phyloP scores from a whole-genome alignment of 2,888 invertebrate genomes.

The Idaea aversata region DNA sequence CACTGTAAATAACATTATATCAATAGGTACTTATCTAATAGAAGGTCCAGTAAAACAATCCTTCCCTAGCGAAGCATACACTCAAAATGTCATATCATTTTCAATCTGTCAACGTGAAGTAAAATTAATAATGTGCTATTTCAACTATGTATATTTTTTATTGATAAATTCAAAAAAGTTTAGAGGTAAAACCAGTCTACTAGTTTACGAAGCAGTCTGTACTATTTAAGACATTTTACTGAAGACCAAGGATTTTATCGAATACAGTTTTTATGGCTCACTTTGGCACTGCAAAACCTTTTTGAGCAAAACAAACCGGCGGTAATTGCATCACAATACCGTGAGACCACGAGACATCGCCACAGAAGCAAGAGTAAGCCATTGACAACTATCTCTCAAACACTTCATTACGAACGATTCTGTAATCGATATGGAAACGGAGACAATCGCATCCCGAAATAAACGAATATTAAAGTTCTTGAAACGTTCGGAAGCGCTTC shows the following conservation, averaged over 20 bases:
- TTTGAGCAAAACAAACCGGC: constrained; percentile 69
- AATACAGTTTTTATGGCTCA: constrained; percentile 75
- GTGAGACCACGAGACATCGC: constrained; percentile 42
- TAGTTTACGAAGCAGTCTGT: constrained; percentile 76
- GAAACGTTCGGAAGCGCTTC: constrained; percentile 47
- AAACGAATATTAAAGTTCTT: constrained; percentile 38
- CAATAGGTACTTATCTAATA: constrained; percentile 39
- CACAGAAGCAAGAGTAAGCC: constrained; percentile 76
- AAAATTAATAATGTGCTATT: constrained; percentile 58
- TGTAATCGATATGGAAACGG: constrained; percentile 34
- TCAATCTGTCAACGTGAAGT: constrained; percentile 53
- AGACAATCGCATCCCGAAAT: constrained; percentile 35
- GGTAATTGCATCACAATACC: constrained; percentile 45
- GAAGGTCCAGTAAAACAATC: constrained; percentile 64
- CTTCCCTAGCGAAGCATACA: constrained; percentile 47
- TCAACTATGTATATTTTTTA: constrained; percentile 61
- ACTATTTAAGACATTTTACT: constrained; percentile 70
- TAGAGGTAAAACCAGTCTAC: constrained; percentile 77
- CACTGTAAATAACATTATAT: constrained; percentile 33
- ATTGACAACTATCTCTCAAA: constrained; percentile 47
- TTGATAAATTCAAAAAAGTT: constrained; percentile 61
- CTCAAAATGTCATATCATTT: constrained; percentile 50
- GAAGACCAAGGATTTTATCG: constrained; percentile 63
- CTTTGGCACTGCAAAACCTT: constrained; percentile 74
- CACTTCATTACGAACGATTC: constrained; percentile 33